These are phyloP conservation scores for Smithornis capensis DNA, from an alignment of 2,113 vertebrate genomes.

Conservation along the genomic window DNA sequence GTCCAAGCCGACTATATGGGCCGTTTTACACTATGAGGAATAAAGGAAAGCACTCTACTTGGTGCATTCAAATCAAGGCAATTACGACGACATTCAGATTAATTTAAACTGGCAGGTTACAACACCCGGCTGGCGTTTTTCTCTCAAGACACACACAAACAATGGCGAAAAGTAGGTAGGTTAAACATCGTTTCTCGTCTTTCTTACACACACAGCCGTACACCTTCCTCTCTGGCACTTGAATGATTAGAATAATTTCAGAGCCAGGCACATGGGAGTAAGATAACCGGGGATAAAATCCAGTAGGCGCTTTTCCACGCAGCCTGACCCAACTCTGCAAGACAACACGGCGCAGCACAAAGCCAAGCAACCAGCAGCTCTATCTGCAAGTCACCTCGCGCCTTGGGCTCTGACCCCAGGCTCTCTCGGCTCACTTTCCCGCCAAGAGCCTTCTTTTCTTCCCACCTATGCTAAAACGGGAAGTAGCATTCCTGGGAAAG, in stretches of 20 bases:
- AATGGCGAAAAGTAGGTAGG: not conserved
- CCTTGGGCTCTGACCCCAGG: not conserved
- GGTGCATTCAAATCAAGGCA: not conserved
- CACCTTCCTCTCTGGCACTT: not conserved
- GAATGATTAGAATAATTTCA: not conserved
- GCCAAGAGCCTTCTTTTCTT: not conserved
- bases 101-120: constrained; percentile 23
- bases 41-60: not conserved
- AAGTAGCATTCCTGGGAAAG: not conserved
- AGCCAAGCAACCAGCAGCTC: not conserved
- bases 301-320: not conserved
- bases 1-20: not conserved
- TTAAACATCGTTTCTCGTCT: not conserved
- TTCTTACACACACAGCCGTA: not conserved
- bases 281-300: not conserved
- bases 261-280: not conserved
- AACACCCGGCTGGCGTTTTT: not conserved
- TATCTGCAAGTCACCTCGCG: not conserved
- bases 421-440: not conserved
- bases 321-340: not conserved
- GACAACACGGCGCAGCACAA: not conserved
- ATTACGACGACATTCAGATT: not conserved
- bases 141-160: not conserved
- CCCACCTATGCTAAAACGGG: not conserved
- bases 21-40: not conserved